Base-by-base conservation (phyloP, 1,140 invertebrate genomes). In the Oryctes rhinoceros region DNA sequence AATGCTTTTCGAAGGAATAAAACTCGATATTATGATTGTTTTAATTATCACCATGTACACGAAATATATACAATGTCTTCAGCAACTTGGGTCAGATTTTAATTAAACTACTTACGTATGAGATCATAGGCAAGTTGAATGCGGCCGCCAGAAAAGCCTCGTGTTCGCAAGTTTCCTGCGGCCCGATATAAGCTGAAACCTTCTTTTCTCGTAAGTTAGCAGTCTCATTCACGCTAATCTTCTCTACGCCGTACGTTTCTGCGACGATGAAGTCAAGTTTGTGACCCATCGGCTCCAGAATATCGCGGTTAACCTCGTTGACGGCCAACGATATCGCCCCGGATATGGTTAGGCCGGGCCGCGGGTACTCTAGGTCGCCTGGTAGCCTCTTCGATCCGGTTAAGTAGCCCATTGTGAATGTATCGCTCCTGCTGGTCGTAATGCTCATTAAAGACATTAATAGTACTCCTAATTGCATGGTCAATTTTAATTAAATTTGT, bases 111-210 rank as follows among this genome's bases (percentile, higher is more conserved):
- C 93, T 92, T 87, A 95, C 94, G 85, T 95, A 95, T 80, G 94
- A 95, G 84, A 95, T 94, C 94, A 95, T 95, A 6, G 93, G 93
- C 35, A 99, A 89, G 88, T 99, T 98, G 87, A 98, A 97, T n/a
- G 96, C 94, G 0, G 97, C 95, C 0, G 98, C 97, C 92, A 99
- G 96, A 78, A 94, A 92, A 0, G 95, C 97, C 87, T 99, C 98
- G 86, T 98, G 96, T 0, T 97, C 91, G 87, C 97, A 99, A 0
- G 96, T 97, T 87, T 98, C 97, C 87, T 99, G 97, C 0, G 97
- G 97, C 0, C 98, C 98, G 81, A 99, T 95, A 84, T 95, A 98
- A 47, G 93, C 97, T 0, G 94, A 95, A 53, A 98, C 92, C 83
- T 97, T 96, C 81, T 91, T 89, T 37, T 92, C 94, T 96, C 96